Evolutionary conservation across 2,797 vertebrate genomes (phyloP), one percentile per base, ranked within the genome.

Genomic region (Simalia tracyae): DNA sequence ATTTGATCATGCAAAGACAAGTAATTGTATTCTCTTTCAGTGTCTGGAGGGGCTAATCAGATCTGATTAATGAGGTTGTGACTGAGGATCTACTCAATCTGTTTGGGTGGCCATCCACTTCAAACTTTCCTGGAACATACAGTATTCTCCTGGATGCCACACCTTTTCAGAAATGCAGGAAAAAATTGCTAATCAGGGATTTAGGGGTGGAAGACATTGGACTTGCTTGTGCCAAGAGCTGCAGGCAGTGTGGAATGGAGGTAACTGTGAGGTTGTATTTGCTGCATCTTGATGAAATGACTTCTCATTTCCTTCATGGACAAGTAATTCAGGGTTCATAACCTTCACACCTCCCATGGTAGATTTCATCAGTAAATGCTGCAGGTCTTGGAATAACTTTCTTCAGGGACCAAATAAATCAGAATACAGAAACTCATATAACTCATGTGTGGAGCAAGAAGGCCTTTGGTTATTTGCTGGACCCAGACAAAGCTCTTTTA

Each of bases 381-480:
- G 26, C 42, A 72, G 15, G 50, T 22, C 24, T 85, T 59, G 26
- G 72, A 36, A 89, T 85, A 68, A 36, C 46, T 57, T 89, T 42
- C 60, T 31, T 57, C 12, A 59, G 31, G 17, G 28, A 89, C 60
- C 50, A 92, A 89, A 89, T 89, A 89, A 84, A 85, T 89, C 46
- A 84, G 88, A 89, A 89, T 19, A 54, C 24, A 84, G 64, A 84
- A 42, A 42, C 14, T 28, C 17, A 89, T 31, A 22, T 0, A 14
- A n/a, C n/a, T n/a, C n/a, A 46, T 10, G 31, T n/a, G 5, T 84
- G 28, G 10, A 56, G 36, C 68, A 63, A 36, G 50, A 42, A 46
- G 8, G 3, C 17, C 22, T 46, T 42, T 56, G 17, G 1, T 24
- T 68, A 31, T 64, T 46, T 81, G 14, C 31, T 46, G 59, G 31